These are phyloP conservation scores for Aphrophora alni DNA, from an alignment of 2,888 invertebrate species.

Conservation along the genomic window DNA sequence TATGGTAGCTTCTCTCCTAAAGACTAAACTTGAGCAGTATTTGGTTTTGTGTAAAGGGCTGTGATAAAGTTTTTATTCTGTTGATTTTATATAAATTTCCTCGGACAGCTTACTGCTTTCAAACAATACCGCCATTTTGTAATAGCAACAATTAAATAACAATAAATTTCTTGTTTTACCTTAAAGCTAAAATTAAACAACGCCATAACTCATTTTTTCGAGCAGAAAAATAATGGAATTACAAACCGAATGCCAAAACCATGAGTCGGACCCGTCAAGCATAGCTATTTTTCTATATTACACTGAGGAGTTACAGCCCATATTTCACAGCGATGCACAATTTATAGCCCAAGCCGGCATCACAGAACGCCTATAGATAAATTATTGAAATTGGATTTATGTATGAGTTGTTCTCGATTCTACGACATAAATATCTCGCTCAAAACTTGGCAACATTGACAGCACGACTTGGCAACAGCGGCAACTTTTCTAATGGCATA, in stretches of 20 bases:
- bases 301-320: background rate
- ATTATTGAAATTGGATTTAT: constrained; percentile 9
- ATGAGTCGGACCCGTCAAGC: background rate
- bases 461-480: background rate
- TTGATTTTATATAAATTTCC: too few species aligned
- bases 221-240: constrained; percentile 1
- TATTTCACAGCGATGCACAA: background rate
- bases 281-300: background rate
- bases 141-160: background rate
- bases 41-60: too few species aligned
- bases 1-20: too few species aligned
- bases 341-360: background rate
- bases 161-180: background rate
- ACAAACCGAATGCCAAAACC: background rate
- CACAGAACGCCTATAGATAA: constrained; percentile 9
- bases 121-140: too few species aligned
- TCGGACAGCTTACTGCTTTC: too few species aligned
- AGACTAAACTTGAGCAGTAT: too few species aligned
- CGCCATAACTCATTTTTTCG: background rate
- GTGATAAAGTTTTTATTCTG: too few species aligned
- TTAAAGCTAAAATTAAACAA: background rate
- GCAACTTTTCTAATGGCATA: background rate
- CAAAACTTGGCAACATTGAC: background rate
- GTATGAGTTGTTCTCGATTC: constrained; percentile 9
- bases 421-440: constrained; percentile 1